These are phyloP conservation scores for Gambusia yucatana DNA, from an alignment of 2,797 vertebrate species.

Conservation along the genomic window DNA sequence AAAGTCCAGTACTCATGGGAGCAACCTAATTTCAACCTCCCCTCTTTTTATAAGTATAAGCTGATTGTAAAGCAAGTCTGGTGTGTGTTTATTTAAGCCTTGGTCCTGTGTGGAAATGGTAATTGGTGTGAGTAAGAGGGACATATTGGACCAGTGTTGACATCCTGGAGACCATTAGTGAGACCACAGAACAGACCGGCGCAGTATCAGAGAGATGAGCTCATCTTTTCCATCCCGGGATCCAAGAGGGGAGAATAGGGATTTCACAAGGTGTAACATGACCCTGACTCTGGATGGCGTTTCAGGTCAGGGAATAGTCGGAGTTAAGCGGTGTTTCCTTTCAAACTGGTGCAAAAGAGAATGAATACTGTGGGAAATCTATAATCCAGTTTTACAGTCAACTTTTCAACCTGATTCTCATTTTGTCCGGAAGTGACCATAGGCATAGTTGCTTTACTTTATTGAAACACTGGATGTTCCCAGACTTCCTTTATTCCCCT, in stretches of 20 bases:
- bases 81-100: constrained; percentile 73
- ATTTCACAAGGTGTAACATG: constrained; percentile 27
- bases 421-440: not conserved
- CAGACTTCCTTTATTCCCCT: not conserved
- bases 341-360: constrained; percentile 7
- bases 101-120: constrained; percentile 61
- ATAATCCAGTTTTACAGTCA: not conserved
- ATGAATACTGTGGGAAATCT: constrained; percentile 7
- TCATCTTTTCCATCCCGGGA: constrained; percentile 63
- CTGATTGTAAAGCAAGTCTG: constrained; percentile 70
- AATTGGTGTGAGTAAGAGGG: constrained; percentile 71
- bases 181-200: constrained; percentile 53
- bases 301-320: constrained; percentile 32
- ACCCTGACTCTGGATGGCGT: constrained; percentile 27
- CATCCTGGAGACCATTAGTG: constrained; percentile 65
- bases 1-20: constrained; percentile 53
- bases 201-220: constrained; percentile 58
- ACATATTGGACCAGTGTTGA: constrained; percentile 62
- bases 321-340: constrained; percentile 20
- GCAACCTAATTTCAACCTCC: constrained; percentile 60
- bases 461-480: not conserved
- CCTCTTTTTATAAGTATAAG: constrained; percentile 73
- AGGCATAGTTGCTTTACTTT: not conserved
- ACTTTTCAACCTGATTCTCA: not conserved
- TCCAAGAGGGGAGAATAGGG: constrained; percentile 9